Evolutionary conservation across 2,797 vertebrate genomes (phyloP).

Genomic region (Knipowitschia caucasica): DNA sequence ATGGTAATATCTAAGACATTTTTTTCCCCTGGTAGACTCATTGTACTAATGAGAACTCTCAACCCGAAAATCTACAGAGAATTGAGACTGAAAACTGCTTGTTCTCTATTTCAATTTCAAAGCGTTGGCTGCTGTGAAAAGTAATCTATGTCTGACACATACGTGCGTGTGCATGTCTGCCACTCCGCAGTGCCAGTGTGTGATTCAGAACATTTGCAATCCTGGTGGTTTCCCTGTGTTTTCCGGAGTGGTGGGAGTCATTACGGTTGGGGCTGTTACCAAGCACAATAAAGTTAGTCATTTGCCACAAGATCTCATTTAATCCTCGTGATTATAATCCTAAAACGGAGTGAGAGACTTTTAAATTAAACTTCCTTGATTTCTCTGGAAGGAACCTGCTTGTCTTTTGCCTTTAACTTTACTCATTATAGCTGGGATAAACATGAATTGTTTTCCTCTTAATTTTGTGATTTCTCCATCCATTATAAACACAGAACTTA

Average conservation of each 20-base stretch:
- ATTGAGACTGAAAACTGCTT: not conserved
- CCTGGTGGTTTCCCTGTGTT: constrained; percentile 65
- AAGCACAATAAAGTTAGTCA: constrained; percentile 41
- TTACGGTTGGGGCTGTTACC: constrained; percentile 36
- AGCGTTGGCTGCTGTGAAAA: not conserved
- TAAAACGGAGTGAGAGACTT: constrained; percentile 30
- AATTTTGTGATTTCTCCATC: too few species aligned
- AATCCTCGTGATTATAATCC: constrained; percentile 31
- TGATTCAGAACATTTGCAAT: constrained; percentile 67
- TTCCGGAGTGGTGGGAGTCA: constrained; percentile 59
- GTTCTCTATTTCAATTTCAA: not conserved
- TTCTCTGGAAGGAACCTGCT: too few species aligned
- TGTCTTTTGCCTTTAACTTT: too few species aligned
- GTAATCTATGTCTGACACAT: too few species aligned
- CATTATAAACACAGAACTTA: too few species aligned
- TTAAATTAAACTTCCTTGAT: not conserved
- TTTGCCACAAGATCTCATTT: constrained; percentile 36
- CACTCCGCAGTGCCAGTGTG: constrained; percentile 27
- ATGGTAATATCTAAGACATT: too few species aligned
- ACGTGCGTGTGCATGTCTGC: constrained; percentile 6
- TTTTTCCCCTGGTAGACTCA: too few species aligned
- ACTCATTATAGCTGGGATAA: too few species aligned
- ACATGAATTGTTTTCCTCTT: too few species aligned
- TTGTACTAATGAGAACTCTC: not conserved
- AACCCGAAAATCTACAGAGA: not conserved